Base-by-base conservation (phyloP, 2,888 invertebrate species). In the Marronus borbonicus region DNA sequence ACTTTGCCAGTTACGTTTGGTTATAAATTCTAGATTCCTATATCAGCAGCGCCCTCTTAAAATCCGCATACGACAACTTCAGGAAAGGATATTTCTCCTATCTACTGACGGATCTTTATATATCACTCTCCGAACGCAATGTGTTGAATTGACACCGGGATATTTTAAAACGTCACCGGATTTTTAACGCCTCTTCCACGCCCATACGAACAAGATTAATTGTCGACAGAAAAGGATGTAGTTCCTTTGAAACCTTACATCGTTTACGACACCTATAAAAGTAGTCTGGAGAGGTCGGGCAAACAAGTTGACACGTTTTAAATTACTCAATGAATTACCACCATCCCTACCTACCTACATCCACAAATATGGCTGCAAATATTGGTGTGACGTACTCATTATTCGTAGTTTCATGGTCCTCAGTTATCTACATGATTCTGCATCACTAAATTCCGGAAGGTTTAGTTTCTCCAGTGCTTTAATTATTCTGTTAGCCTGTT, bases 261-360 rank as follows among this genome's bases (percentile, higher is more conserved):
- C 58, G 60, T 60, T 24, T 60, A 60, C 60, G 60, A 74, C 58
- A 58, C 49, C 72, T 74, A 74, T 44, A 60, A 55, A 72, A 74
- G 60, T 60, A 60, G 49, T 74, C 44, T 74, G 60, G 60, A 74
- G 60, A 60, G 60, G 60, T 44, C 44, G 44, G 72, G 60, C 44
- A 74, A 74, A 74, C 44, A 60, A 60, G 72, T 60, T 60, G 72
- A 74, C 72, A 70, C 70, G 31, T 55, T 70, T 70, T 70, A 70
- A 70, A 70, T 60, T 74, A 74, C 31, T 24, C 39, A 1, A 58
- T 74, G 20, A 44, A 49, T 74, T 74, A 62, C 62, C 2, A n/a
- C 31, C 3, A 1, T 44, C 10, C 12, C 8, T 1, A 44, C 44
- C 8, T 12, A 5, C 31, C 31, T 36, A 36, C 31, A 36, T 12